Percentiles rank a stretch among this genome's conserved stretches.
Evolutionary conservation across 2,888 invertebrate genomes (phyloP).

Genomic region (Scaptomyza reducta): DNA sequence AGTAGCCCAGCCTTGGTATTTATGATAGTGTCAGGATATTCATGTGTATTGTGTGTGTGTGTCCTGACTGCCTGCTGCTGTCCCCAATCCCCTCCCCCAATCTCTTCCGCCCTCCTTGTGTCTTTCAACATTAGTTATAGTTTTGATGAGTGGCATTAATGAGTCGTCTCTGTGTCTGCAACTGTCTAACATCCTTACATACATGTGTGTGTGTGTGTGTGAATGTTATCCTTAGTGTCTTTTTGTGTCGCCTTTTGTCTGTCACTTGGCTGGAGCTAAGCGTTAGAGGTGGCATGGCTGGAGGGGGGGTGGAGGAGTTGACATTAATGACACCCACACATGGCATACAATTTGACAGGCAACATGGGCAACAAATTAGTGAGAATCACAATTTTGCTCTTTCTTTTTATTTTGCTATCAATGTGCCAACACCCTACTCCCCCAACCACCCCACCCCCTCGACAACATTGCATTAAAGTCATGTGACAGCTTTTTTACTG

Average conservation of each 20-base stretch:
- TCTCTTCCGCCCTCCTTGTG: background rate
- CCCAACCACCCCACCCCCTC: background rate
- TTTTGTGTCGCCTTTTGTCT: constrained; percentile 44
- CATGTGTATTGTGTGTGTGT: constrained; percentile 45
- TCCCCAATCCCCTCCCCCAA: background rate
- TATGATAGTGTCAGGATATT: constrained; percentile 74
- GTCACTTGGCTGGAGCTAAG: background rate
- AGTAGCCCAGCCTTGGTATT: constrained; percentile 37
- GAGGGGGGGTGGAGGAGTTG: constrained; percentile 29
- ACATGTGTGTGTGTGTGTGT: background rate
- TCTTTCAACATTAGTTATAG: constrained; percentile 72
- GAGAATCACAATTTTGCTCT: constrained; percentile 60
- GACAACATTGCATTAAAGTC: constrained; percentile 31
- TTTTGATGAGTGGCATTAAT: constrained; percentile 78
- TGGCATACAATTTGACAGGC: constrained; percentile 77
- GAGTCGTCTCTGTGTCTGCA: constrained; percentile 76
- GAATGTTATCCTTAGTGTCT: constrained; percentile 41
- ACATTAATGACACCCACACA: constrained; percentile 78
- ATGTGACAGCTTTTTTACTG: constrained; percentile 3
- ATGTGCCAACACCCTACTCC: background rate
- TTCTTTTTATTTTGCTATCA: constrained; percentile 1
- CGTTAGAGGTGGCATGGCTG: background rate
- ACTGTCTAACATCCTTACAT: constrained; percentile 47
- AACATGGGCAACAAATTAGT: constrained; percentile 75
- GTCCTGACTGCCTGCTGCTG: constrained; percentile 30